Percentiles rank a stretch among this genome's conserved stretches.
Evolutionary conservation across 2,888 invertebrate species (phyloP).

Genomic region (Thumatha senex): DNA sequence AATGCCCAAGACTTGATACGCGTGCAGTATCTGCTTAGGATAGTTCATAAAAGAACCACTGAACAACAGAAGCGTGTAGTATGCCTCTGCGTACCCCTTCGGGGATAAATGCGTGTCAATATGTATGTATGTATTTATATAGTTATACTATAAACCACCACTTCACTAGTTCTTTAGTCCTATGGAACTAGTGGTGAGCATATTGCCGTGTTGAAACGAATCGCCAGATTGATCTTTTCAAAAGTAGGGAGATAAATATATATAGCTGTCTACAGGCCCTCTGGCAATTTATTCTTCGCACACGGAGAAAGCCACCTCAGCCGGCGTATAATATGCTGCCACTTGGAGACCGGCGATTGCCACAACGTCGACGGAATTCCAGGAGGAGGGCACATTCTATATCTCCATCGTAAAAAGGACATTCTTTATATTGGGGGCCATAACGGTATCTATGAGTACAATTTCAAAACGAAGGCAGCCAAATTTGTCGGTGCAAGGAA

Average conservation of each 20-base stretch:
- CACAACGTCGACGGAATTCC: not conserved
- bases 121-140: no score
- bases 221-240: no score
- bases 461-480: not conserved
- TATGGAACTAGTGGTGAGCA: no score
- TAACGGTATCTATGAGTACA: conserved; percentile 2
- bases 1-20: no score
- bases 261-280: not conserved
- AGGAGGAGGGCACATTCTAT: not conserved
- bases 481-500: not conserved
- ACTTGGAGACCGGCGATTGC: not conserved
- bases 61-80: no score
- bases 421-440: not conserved
- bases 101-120: no score
- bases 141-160: no score
- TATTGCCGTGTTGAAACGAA: no score
- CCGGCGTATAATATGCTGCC: conserved; percentile 2
- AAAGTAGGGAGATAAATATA: not conserved
- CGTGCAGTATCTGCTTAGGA: no score
- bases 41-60: no score
- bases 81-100: no score
- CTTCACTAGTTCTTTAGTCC: no score
- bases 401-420: not conserved
- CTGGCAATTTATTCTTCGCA: conserved; percentile 5
- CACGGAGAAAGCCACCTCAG: not conserved